These are phyloP conservation scores for Mus spretus DNA, from an alignment of 2,797 vertebrate genomes.

Conservation along the genomic window DNA sequence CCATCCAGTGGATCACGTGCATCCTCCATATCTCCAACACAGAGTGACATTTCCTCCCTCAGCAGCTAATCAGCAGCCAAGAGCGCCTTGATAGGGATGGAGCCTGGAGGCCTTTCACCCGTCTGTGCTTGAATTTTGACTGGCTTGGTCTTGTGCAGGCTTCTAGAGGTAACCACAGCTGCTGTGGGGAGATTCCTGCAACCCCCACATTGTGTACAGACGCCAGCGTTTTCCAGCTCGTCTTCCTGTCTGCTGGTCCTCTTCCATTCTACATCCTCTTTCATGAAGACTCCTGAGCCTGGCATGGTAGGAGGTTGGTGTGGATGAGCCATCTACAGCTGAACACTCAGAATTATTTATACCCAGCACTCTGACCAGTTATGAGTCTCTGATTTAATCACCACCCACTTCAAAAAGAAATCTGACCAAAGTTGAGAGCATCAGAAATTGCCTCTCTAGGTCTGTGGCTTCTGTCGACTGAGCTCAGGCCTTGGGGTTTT, in stretches of 20 bases:
- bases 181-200: background rate
- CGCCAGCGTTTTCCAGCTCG: background rate
- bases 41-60: background rate
- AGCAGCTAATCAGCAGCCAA: background rate
- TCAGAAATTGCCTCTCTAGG: background rate
- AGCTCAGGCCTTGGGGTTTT: background rate
- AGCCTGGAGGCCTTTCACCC: background rate
- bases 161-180: background rate
- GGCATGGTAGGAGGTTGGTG: background rate
- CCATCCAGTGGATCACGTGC: background rate
- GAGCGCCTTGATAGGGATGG: too few species aligned
- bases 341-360: background rate
- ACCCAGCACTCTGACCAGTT: background rate
- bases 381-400: background rate
- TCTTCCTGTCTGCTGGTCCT: background rate
- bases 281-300: background rate
- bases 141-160: background rate
- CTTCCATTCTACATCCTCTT: background rate
- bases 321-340: background rate
- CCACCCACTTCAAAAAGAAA: background rate
- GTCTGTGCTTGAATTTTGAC: background rate
- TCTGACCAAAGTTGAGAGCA: background rate
- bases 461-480: background rate
- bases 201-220: background rate
- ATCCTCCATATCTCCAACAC: too few species aligned